phyloP scores from a whole-genome alignment of 2,888 invertebrate species.

The Troides oblongomaculatus region DNA sequence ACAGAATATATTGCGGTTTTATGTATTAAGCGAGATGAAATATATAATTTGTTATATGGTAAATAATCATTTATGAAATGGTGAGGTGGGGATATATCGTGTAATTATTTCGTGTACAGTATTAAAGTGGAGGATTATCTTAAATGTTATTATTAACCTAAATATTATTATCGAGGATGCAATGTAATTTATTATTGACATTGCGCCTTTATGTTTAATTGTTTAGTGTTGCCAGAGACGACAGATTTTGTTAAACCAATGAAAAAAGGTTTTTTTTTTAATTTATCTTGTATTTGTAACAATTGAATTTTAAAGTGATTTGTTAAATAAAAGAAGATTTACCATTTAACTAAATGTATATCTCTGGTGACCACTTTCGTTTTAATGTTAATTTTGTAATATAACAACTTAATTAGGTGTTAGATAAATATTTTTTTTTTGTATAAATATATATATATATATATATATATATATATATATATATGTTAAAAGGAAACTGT shows the following conservation, averaged over 20 bases:
- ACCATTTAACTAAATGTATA: not conserved
- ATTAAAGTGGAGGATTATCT: slow-evolving; percentile 26
- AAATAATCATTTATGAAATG: slow-evolving; percentile 17
- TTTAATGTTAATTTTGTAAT: slow-evolving; percentile 15
- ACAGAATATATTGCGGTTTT: slow-evolving; percentile 13
- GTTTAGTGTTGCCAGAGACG: slow-evolving; percentile 1
- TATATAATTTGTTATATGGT: slow-evolving; percentile 27
- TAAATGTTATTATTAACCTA: slow-evolving; percentile 11
- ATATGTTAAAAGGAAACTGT: not conserved
- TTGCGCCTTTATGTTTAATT: not conserved
- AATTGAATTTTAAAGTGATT: too few relatives aligned
- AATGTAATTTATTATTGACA: not conserved
- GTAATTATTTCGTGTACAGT: slow-evolving; percentile 19
- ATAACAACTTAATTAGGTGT: slow-evolving; percentile 14
- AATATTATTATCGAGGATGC: slow-evolving; percentile 3
- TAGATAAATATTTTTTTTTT: slow-evolving; percentile 14
- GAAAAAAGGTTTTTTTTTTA: too few relatives aligned
- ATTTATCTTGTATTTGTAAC: too few relatives aligned
- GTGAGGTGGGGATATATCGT: not conserved
- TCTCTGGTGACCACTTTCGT: slow-evolving; percentile 10
- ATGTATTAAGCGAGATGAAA: slow-evolving; percentile 15
- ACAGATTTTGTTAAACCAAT: not conserved
- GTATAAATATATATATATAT: not conserved
- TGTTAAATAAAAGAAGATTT: too few relatives aligned
- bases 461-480: too few relatives aligned